phyloP scores from a whole-genome alignment of 1,140 invertebrate species.

The Diachasma alloeum region DNA sequence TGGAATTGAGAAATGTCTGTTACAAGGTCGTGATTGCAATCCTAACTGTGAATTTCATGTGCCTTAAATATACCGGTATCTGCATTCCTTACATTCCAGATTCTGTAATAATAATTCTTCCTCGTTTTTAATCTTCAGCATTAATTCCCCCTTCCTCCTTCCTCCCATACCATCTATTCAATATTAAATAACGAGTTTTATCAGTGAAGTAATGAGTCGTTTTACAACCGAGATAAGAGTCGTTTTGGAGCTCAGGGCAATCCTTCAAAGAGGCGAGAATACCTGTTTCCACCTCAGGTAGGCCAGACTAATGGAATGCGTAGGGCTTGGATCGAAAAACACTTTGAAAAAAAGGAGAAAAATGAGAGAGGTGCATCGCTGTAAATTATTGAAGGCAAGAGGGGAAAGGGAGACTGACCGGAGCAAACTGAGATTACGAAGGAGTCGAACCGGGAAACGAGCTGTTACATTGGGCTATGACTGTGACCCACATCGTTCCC shows the following conservation, averaged over 20 bases:
- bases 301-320: constrained; percentile 19
- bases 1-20: not conserved
- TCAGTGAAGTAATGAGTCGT: not conserved
- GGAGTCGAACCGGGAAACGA: constrained; percentile 24
- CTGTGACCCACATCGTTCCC: constrained; percentile 24
- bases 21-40: not conserved
- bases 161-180: not conserved
- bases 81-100: constrained; percentile 25
- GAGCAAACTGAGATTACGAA: constrained; percentile 13
- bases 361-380: not conserved
- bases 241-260: not conserved
- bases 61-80: constrained; percentile 19
- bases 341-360: not conserved
- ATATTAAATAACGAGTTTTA: not conserved
- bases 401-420: not conserved
- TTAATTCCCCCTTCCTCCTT: no score
- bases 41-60: constrained; percentile 33
- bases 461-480: constrained; percentile 30
- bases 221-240: not conserved
- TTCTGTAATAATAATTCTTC: not conserved
- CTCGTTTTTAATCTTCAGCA: not conserved
- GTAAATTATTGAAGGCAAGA: not conserved
- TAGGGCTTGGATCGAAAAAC: constrained; percentile 11
- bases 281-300: constrained; percentile 16
- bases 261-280: not conserved